Evolutionary conservation across 2,888 invertebrate genomes (phyloP).

Genomic region (Branchipolynoe longqiensis): DNA sequence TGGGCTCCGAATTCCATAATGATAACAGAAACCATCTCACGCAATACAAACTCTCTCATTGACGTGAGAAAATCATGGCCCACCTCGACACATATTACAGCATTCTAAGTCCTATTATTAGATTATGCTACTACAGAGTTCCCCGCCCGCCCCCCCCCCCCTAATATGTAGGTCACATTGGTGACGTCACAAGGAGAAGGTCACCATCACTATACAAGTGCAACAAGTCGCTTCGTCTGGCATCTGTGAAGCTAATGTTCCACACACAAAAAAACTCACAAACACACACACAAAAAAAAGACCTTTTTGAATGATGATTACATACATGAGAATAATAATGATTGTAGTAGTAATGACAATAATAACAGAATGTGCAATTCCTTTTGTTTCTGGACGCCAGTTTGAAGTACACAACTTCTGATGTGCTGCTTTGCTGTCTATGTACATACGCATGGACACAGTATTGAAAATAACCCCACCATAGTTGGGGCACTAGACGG

Average conservation of each 20-base stretch:
- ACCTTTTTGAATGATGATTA: slow-evolving; percentile 2
- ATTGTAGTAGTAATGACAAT: no score
- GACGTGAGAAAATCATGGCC: no score
- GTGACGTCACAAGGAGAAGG: slow-evolving; percentile 18
- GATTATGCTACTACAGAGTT: slow-evolving; percentile 34
- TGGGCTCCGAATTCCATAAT: slow-evolving; percentile 44
- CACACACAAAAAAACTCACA: background rate
- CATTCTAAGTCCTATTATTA: slow-evolving; percentile 39
- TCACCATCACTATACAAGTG: background rate
- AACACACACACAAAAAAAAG: no score
- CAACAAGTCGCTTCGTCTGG: slow-evolving; percentile 9
- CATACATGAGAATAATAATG: slow-evolving; percentile 21
- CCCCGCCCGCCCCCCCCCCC: no score
- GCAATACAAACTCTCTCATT: slow-evolving; percentile 23
- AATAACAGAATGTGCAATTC: slow-evolving; percentile 27
- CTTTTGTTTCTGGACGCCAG: slow-evolving; percentile 8
- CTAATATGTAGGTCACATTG: slow-evolving; percentile 36
- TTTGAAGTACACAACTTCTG: slow-evolving; percentile 11
- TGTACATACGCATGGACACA: slow-evolving; percentile 9
- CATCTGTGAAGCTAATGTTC: slow-evolving; percentile 12
- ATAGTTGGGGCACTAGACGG: background rate
- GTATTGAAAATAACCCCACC: slow-evolving; percentile 30
- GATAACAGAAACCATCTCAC: slow-evolving; percentile 23
- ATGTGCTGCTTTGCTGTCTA: background rate
- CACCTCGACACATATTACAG: no score